Evolutionary conservation across 2,888 invertebrate species (phyloP).

Genomic region (Phaonia tiefii): DNA sequence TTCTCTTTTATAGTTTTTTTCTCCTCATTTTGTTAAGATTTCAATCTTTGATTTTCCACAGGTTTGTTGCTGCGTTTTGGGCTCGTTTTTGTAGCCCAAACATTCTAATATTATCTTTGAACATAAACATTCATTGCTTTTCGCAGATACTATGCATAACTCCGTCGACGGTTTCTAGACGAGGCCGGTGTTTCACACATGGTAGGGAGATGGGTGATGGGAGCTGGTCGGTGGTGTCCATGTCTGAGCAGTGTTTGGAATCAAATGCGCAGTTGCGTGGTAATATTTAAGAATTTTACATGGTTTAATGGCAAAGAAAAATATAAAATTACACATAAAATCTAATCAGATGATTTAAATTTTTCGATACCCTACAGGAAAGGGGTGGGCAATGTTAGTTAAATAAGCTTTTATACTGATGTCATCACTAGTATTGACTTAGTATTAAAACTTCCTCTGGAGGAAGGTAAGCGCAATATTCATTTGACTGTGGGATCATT

Average conservation of each 20-base stretch:
- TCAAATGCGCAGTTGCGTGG: slow-evolving; percentile 57
- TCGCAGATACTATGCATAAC: slow-evolving; percentile 34
- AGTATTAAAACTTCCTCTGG: no score
- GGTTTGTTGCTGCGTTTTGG: slow-evolving; percentile 29
- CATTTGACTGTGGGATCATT: no score
- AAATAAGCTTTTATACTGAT: neutral
- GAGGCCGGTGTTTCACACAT: slow-evolving; percentile 3
- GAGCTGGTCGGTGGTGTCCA: slow-evolving; percentile 33
- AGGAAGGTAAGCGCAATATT: no score
- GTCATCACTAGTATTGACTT: no score
- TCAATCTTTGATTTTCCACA: slow-evolving; percentile 52
- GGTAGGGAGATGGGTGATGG: neutral
- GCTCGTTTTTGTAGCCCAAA: slow-evolving; percentile 44
- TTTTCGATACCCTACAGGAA: slow-evolving; percentile 56
- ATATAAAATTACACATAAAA: slow-evolving; percentile 65
- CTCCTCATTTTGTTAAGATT: slow-evolving; percentile 57
- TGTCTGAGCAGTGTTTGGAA: slow-evolving; percentile 41
- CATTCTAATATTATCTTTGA: slow-evolving; percentile 67
- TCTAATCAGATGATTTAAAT: slow-evolving; percentile 67
- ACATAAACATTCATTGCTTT: slow-evolving; percentile 67
- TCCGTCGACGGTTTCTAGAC: neutral
- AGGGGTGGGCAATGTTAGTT: neutral
- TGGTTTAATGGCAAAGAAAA: slow-evolving; percentile 64
- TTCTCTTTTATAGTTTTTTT: slow-evolving; percentile 34
- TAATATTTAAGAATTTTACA: slow-evolving; percentile 66